Conservation (phyloP, 2,888 invertebrate genomes). For the Baccha elongata region DNA sequence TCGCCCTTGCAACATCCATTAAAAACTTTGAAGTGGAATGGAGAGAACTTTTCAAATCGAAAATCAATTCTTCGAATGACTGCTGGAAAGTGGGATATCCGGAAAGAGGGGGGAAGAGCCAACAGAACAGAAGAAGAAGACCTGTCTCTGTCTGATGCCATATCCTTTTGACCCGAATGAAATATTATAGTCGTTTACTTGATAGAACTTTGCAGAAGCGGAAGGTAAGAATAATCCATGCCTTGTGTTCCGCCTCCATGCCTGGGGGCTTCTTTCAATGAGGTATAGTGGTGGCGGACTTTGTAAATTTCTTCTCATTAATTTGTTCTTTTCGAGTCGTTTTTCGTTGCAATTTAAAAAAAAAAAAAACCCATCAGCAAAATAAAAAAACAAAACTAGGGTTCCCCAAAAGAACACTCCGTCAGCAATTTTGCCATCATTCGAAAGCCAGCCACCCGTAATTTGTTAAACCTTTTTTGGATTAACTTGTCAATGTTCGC, state of each 20-base stretch:
- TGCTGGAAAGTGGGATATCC: slow-evolving; percentile 23
- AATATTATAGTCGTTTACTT: slow-evolving; percentile 69
- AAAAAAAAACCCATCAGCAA: not conserved
- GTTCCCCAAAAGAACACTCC: slow-evolving; percentile 21
- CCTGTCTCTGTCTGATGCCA: slow-evolving; percentile 43
- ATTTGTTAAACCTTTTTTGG: slow-evolving; percentile 72
- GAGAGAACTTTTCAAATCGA: slow-evolving; percentile 69
- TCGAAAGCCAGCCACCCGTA: slow-evolving; percentile 36
- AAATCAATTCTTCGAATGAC: slow-evolving; percentile 69
- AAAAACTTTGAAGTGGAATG: slow-evolving; percentile 62
- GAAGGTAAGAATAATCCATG: slow-evolving; percentile 59
- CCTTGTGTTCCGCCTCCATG: slow-evolving; percentile 1
- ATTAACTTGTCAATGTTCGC: slow-evolving; percentile 72
- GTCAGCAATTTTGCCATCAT: slow-evolving; percentile 37
- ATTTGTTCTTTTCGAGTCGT: slow-evolving; percentile 66
- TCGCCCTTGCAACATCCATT: slow-evolving; percentile 55
- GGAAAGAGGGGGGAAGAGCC: not conserved
- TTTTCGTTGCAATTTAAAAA: slow-evolving; percentile 63
- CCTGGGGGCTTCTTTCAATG: slow-evolving; percentile 9
- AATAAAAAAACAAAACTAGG: not conserved
- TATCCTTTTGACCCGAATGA: slow-evolving; percentile 68
- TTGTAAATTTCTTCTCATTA: slow-evolving; percentile 72
- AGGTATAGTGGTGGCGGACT: slow-evolving; percentile 12
- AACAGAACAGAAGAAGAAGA: slow-evolving; percentile 10
- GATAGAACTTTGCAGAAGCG: slow-evolving; percentile 52